Evolutionary conservation across 2,113 vertebrate species (phyloP).

Genomic region (Motacilla alba): DNA sequence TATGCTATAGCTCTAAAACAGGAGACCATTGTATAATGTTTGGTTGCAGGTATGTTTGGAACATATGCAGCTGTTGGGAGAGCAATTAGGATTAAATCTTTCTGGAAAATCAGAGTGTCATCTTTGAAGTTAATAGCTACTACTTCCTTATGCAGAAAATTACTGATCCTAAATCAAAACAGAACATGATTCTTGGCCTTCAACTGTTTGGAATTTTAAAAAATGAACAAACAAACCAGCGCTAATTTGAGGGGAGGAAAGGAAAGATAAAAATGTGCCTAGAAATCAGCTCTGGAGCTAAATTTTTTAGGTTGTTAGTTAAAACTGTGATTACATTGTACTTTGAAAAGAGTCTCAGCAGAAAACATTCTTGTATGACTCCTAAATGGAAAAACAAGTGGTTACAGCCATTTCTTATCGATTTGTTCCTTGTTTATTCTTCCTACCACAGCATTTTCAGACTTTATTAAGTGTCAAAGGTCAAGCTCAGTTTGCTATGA

Average conservation of each 20-base stretch:
- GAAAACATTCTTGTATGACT: slow-evolving; percentile 43
- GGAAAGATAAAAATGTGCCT: background rate
- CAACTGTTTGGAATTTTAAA: background rate
- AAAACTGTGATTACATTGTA: background rate
- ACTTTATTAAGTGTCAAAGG: slow-evolving; percentile 68
- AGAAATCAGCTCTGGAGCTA: background rate
- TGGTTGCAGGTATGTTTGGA: background rate
- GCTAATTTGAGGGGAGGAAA: background rate
- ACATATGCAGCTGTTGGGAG: background rate
- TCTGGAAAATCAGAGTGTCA: background rate
- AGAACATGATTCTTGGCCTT: background rate
- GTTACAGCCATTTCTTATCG: slow-evolving; percentile 54
- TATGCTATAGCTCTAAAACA: background rate
- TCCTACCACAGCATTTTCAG: slow-evolving; percentile 60
- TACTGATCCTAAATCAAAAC: background rate
- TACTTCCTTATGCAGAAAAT: background rate
- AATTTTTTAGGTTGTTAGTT: background rate
- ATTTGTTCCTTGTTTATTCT: slow-evolving; percentile 62
- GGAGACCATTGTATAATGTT: background rate
- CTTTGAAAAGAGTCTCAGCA: slow-evolving; percentile 8
- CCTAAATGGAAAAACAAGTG: slow-evolving; percentile 53
- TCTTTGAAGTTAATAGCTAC: background rate
- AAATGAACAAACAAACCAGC: background rate
- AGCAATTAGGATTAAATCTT: background rate
- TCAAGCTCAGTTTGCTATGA: slow-evolving; percentile 61